Percentiles rank a stretch among this genome's conserved stretches.
phyloP scores from a whole-genome alignment of 2,113 vertebrate genomes.

The Tamias sibiricus region DNA sequence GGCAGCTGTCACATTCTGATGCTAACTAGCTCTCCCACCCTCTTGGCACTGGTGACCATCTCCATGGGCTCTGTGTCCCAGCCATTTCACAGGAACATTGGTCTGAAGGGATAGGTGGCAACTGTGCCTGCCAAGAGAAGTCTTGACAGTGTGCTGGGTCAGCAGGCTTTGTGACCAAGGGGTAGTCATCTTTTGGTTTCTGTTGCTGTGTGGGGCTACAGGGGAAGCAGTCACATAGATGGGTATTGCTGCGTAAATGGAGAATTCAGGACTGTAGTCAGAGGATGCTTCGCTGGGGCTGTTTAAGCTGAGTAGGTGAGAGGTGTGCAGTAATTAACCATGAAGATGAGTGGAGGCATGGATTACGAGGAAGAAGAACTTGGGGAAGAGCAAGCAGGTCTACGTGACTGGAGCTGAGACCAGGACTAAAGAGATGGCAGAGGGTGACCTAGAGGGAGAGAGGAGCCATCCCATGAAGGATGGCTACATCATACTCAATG shows the following conservation, averaged over 20 bases:
- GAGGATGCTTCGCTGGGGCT: neutral
- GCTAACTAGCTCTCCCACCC: accelerated
- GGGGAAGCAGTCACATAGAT: neutral
- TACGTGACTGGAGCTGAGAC: neutral
- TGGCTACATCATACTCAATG: neutral
- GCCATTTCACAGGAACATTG: neutral
- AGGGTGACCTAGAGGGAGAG: neutral
- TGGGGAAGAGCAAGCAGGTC: neutral
- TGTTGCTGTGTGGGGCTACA: neutral
- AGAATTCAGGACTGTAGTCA: neutral
- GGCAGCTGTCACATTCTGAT: neutral
- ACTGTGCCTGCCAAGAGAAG: neutral
- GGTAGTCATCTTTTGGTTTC: neutral
- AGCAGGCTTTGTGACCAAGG: neutral
- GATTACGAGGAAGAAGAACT: neutral
- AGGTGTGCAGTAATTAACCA: neutral
- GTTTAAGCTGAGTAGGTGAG: neutral
- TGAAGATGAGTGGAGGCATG: neutral
- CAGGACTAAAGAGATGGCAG: neutral
- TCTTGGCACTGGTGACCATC: neutral
- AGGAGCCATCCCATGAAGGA: neutral
- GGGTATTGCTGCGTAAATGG: neutral
- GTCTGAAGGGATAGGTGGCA: neutral
- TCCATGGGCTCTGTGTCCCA: neutral
- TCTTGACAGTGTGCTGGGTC: neutral